These are phyloP conservation scores for Catharus fuscescens DNA, from an alignment of 2,113 vertebrate species.

Conservation along the genomic window DNA sequence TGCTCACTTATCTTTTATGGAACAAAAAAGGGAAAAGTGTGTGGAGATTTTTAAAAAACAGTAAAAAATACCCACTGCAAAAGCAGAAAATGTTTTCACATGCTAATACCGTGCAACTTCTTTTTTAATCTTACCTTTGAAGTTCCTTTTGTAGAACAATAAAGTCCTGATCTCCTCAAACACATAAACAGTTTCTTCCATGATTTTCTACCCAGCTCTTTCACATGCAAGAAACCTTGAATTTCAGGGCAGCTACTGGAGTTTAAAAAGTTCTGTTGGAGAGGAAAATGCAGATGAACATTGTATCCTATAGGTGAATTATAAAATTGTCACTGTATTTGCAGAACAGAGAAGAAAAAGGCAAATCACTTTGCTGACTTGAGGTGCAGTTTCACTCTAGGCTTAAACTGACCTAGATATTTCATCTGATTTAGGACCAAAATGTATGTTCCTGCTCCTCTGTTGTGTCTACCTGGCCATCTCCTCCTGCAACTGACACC, in stretches of 20 bases:
- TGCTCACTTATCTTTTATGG: neutral
- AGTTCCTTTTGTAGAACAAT: constrained; percentile 95
- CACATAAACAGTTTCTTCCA: constrained; percentile 96
- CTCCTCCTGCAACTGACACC: neutral
- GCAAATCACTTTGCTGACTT: neutral
- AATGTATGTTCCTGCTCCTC: neutral
- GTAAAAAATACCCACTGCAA: neutral
- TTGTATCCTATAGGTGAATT: neutral
- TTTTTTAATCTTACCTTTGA: constrained; percentile 86
- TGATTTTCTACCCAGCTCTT: constrained; percentile 92
- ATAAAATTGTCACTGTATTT: neutral
- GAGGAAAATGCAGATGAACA: constrained; percentile 20
- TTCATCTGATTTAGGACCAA: neutral
- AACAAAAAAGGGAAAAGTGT: neutral
- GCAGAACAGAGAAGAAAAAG: neutral
- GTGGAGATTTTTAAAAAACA: neutral
- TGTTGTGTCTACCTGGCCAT: fast-evolving
- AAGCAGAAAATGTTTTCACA: constrained; percentile 4
- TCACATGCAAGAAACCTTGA: constrained; percentile 93
- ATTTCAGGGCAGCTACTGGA: constrained; percentile 95
- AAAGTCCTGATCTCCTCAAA: constrained; percentile 93
- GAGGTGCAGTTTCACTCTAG: neutral
- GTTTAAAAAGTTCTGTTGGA: constrained; percentile 90
- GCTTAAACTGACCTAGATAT: neutral
- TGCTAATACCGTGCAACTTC: neutral